A percentile compares a stretch with the other conserved stretches of the same genome.
These are phyloP conservation scores for Chaetodon trifascialis DNA, from an alignment of 2,113 vertebrate genomes.

Conservation along the genomic window DNA sequence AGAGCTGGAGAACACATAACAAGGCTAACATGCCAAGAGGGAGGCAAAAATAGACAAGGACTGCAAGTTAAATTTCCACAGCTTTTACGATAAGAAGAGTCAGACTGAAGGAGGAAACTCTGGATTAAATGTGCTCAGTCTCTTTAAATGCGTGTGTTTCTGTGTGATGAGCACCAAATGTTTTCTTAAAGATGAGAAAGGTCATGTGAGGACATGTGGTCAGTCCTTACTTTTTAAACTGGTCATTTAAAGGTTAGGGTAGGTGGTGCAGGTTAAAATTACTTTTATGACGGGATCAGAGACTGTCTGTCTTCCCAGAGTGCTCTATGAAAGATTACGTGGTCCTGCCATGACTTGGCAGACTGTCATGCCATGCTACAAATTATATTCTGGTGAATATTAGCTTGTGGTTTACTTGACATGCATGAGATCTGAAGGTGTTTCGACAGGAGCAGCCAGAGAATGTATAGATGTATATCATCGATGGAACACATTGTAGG, in stretches of 20 bases:
- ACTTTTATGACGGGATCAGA: background rate
- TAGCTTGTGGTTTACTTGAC: background rate
- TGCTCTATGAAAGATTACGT: background rate
- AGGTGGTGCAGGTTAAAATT: background rate
- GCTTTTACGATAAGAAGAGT: constrained; percentile 56
- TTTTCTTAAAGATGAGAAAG: background rate
- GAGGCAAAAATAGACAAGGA: constrained; percentile 61
- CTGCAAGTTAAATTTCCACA: constrained; percentile 33
- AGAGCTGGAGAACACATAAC: constrained; percentile 36
- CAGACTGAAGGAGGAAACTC: constrained; percentile 41
- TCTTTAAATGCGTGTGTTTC: background rate
- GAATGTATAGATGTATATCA: background rate
- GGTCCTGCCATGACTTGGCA: background rate
- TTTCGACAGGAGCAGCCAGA: background rate
- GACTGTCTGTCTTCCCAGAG: too few relatives aligned
- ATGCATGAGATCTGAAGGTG: too few relatives aligned
- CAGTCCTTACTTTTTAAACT: background rate
- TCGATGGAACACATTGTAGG: too few relatives aligned
- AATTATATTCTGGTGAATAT: background rate
- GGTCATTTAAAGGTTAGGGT: background rate
- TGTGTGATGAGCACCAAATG: constrained; percentile 15
- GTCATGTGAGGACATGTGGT: background rate
- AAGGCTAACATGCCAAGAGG: constrained; percentile 38
- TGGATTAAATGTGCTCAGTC: constrained; percentile 17
- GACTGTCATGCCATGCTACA: too few relatives aligned